Evolutionary conservation across 1,140 invertebrate genomes (phyloP), one percentile per base, ranked within the genome.

Genomic region (Popillia japonica): DNA sequence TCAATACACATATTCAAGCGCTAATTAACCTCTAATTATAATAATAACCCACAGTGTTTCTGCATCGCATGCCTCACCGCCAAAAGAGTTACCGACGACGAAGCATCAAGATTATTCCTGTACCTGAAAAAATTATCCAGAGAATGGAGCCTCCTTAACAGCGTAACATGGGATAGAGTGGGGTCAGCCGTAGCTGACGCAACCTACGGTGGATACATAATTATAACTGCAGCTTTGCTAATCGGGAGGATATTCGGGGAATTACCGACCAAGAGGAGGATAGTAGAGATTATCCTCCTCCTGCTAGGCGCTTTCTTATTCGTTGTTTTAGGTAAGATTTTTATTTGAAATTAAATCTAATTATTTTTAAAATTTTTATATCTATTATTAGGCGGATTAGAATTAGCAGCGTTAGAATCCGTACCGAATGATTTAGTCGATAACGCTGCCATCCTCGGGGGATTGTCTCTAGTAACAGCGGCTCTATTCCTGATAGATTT

Each of bases 111-210:
- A 77, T 86, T 94, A 48, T 90, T 90, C 77, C 88, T 92, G 61
- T 91, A 91, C 78, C 87, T 93, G 64, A 90, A 93, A 85, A 93
- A 93, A 87, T 85, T 92, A 34, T 93, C 92, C 27, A 87, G 90
- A 75, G 93, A 94, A 86, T 94, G 93, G 93, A 91, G 92, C n/a
- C 88, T 93, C 4, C 85, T 93, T 72, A 92, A 90, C 78, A 93
- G 92, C 77, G 89, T 94, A 41, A 93, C 92, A 0, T 93, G 92
- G 92, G 92, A 90, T 81, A 87, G 87, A 48, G 86, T 90, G 7
- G 90, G 90, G 0, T 88, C 90, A 8, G 86, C 90, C 0, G 91
- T 91, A 76, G 90, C 90, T n/a, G 90, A 92, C 79, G 90, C 89
- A 77, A 89, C 88, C 81, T 93, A 90, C 87, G 92, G 92, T 86